Evolutionary conservation across 2,113 vertebrate genomes (phyloP).

Genomic region (Heterocephalus glaber): DNA sequence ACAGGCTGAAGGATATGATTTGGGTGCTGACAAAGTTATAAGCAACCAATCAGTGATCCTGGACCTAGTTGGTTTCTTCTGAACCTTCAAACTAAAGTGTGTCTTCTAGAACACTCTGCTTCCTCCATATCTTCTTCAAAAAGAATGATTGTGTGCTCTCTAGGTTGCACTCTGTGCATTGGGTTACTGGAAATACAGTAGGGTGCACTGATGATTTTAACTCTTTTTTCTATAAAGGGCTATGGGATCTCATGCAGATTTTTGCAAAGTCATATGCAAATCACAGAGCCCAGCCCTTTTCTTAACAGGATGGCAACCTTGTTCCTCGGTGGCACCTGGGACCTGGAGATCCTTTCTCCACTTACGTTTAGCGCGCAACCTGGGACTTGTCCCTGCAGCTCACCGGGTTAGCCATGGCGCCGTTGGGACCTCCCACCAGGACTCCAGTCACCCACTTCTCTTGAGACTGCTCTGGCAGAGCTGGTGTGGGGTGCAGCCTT

Average conservation of each 20-base stretch:
- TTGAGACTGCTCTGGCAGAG: constrained; percentile 80
- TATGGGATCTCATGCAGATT: constrained; percentile 74
- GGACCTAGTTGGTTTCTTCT: constrained; percentile 16
- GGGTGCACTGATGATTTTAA: constrained; percentile 69
- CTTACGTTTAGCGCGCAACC: constrained; percentile 83
- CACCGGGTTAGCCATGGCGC: constrained; percentile 80
- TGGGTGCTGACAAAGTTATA: constrained; percentile 9
- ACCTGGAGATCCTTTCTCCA: constrained; percentile 84
- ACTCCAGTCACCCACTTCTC: constrained; percentile 80
- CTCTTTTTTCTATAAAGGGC: constrained; percentile 78
- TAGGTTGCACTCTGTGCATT: constrained; percentile 47
- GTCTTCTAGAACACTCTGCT: background rate
- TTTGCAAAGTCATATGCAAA: constrained; percentile 80
- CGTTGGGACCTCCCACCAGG: constrained; percentile 82
- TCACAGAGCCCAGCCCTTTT: constrained; percentile 83
- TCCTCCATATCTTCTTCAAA: constrained; percentile 19
- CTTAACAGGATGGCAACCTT: constrained; percentile 84
- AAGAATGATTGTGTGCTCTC: background rate
- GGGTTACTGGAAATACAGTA: constrained; percentile 56
- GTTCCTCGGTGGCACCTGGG: constrained; percentile 83
- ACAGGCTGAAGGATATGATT: background rate
- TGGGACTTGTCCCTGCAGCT: constrained; percentile 82
- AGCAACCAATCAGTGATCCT: constrained; percentile 38
- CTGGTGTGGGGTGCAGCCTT: constrained; percentile 77
- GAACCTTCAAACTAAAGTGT: constrained; percentile 13